Conservation (phyloP, 2,888 invertebrate genomes). For the Cryptosula pallasiana region DNA sequence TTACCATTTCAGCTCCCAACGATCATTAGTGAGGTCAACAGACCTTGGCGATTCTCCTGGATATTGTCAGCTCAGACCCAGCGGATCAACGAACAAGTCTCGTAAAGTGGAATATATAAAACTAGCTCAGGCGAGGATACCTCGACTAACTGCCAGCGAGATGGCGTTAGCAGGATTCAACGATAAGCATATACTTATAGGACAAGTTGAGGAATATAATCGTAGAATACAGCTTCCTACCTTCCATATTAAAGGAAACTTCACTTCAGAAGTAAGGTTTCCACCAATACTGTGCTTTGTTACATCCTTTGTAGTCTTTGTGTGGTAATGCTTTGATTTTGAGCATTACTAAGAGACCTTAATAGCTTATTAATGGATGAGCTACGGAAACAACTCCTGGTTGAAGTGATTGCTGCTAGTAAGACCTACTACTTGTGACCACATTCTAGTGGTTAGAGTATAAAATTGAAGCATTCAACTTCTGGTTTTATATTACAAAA, state of each 20-base stretch:
- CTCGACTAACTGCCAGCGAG: not conserved
- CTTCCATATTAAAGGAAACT: slow-evolving; percentile 18
- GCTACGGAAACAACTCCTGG: too few relatives aligned
- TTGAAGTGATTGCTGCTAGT: too few relatives aligned
- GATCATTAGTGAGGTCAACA: not conserved
- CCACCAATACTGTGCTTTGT: too few relatives aligned
- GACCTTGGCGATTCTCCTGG: too few relatives aligned
- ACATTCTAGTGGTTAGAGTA: too few relatives aligned
- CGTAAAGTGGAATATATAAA: not conserved
- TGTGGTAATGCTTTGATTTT: too few relatives aligned
- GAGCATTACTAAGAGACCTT: too few relatives aligned
- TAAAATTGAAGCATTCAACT: too few relatives aligned
- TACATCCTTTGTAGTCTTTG: too few relatives aligned
- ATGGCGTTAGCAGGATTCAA: slow-evolving; percentile 8
- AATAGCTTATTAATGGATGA: too few relatives aligned
- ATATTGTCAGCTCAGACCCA: not conserved
- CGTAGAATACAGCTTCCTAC: slow-evolving; percentile 11
- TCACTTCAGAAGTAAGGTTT: not conserved
- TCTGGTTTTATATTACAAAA: too few relatives aligned
- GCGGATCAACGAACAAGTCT: not conserved
- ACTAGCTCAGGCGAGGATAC: not conserved
- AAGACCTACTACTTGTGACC: too few relatives aligned
- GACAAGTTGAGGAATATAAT: slow-evolving; percentile 21
- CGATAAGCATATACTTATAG: not conserved
- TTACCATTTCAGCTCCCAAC: not conserved